These are phyloP conservation scores for Netelia melanura DNA, from an alignment of 2,888 invertebrate genomes.

Conservation along the genomic window DNA sequence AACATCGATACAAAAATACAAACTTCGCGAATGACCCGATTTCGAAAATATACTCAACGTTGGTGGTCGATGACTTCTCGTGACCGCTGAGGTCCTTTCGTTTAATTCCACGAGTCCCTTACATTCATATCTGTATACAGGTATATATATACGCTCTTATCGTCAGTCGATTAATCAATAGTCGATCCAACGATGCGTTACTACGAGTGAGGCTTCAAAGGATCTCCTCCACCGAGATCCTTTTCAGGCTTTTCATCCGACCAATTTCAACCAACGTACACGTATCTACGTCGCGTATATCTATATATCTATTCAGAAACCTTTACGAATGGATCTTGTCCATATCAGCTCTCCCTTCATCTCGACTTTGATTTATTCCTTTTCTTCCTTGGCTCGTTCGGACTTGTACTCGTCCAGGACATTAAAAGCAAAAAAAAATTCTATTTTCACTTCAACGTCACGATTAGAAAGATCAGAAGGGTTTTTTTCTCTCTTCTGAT, in stretches of 20 bases:
- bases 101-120: no score
- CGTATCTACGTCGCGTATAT: no score
- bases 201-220: slow-evolving; percentile 13
- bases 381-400: slow-evolving; percentile 7
- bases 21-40: no score
- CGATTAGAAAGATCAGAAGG: neutral
- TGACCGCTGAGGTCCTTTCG: no score
- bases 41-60: no score
- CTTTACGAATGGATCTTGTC: slow-evolving; percentile 2
- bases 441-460: neutral
- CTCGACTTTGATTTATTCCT: slow-evolving; percentile 20
- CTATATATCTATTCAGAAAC: neutral
- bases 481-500: neutral
- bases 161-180: slow-evolving; percentile 26
- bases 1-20: no score
- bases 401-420: neutral
- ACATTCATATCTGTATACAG: no score
- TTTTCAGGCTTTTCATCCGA: slow-evolving; percentile 25
- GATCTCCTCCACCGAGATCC: slow-evolving; percentile 11
- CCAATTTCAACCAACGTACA: neutral
- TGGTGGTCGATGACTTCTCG: no score
- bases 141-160: neutral
- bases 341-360: slow-evolving; percentile 6
- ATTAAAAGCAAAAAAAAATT: neutral
- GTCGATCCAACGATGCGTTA: slow-evolving; percentile 25